Evolutionary conservation across 1,140 invertebrate species (phyloP), one percentile per base, ranked within the genome.

Genomic region (Rhagoletis zephyria): DNA sequence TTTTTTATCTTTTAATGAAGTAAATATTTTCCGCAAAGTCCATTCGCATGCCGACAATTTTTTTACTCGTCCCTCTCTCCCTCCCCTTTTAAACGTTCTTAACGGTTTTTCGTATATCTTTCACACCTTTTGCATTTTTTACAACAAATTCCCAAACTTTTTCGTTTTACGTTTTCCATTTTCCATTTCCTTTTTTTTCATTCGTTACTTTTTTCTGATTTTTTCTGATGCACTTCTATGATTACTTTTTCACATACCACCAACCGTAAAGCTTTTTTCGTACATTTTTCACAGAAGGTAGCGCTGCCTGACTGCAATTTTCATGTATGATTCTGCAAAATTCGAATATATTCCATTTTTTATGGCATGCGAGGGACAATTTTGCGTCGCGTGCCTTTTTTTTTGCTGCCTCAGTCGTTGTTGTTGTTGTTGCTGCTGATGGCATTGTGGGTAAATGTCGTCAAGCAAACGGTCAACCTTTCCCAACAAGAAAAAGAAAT

Each of bases 1-100:
- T 48, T 81, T 10, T 81, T 81, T 81, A 81, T 81, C 48, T 81
- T 81, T 81, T 81, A 81, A 81, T 81, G 74, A 81, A 81, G 74
- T 81, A 81, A 81, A 51, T 81, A 81, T 81, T 30, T 81, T n/a
- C 45, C 16, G 19, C 7, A 12, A 6, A 19, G 51, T 81, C 74
- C 51, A 56, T 81, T 81, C 51, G 48, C 48, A 81, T 51, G 74
- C 74, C 67, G 42, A 16, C 67, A 70, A 30, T 30, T 30, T 30
- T 30, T 30, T 30, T 30, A 30, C 30, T 30, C 30, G 4, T 5
- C 16, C n/a, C 16, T 2, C 9, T 81, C n/a, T 30, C 4, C 0
- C 30, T 67, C 6, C 5, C 74, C 6, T 7, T 48, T 16, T 10
- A 12, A 51, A 16, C 42, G n/a, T 42, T 9, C n/a, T 81, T 81